Base-by-base conservation (phyloP, 2,888 invertebrate genomes). In the Siphlonurus alternatus region DNA sequence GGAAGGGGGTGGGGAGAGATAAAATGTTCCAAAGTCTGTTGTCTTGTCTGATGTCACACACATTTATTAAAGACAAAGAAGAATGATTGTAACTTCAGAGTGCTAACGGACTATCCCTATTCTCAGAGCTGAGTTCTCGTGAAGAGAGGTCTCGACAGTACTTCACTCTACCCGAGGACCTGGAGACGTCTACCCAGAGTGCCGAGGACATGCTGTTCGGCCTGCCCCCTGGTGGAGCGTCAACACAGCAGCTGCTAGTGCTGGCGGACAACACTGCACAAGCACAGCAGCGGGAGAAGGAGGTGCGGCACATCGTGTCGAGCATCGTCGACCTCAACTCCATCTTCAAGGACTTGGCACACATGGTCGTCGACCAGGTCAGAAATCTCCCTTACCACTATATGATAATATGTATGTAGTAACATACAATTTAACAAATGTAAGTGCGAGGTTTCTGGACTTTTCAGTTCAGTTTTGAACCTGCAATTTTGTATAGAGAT, bases 321-420 rank as follows among this genome's bases (percentile, higher is more conserved):
- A 95, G 94, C 1, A 97, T 96, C 71, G 82, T 89, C 15, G 97
- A 99, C 75, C 81, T 99, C 67, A 96, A 97, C 74, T 88, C 93
- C 68, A 88, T 99, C 67, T 97, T 97, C 74, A 93, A 94, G 78
- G 85, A 83, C 69, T 72, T 83, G 25, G 78, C 81, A 2, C 74
- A 76, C 24, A 78, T 85, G 77, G 80, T 85, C 25, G 78, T 80
- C 10, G 83, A 85, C 70, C 84, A 84, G 77, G 80, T 80, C 20
- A 38, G 20, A 24, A 61, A 61, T 23, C n/a, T n/a, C n/a, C n/a
- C 20, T 54, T 20, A 56, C 20, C 56, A 22, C 56, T 56, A 56
- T 56, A 56, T 22, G 10, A 7, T 56, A 23, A 56, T 23, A 20
- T 56, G 23, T n/a, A 56, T 56, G 23, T 56, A 22, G 56, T 56